Evolutionary conservation across 1,140 invertebrate species (phyloP).

Genomic region (Mamestra configurata): DNA sequence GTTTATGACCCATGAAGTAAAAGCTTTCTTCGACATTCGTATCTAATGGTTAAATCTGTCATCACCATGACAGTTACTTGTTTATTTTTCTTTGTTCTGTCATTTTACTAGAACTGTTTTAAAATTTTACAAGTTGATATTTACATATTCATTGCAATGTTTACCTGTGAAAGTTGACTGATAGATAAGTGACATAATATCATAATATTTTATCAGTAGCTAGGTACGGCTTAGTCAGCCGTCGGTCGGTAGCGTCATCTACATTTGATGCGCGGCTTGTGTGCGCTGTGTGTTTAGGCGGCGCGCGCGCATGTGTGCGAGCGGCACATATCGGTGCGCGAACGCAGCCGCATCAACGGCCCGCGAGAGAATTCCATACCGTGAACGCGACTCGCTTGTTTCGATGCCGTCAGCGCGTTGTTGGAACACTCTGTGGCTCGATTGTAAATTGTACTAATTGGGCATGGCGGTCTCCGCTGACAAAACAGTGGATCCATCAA

Average conservation of each 20-base stretch:
- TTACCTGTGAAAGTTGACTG: conserved; percentile 60
- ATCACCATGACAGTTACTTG: not conserved
- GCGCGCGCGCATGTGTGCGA: conserved; percentile 69
- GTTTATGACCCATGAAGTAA: not conserved
- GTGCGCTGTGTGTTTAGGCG: conserved; percentile 56
- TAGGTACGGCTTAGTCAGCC: conserved; percentile 61
- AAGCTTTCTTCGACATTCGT: not conserved
- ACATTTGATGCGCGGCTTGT: conserved; percentile 66
- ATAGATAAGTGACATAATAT: conserved; percentile 66
- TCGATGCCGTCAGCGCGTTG: conserved; percentile 83
- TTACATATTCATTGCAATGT: not conserved
- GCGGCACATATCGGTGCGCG: conserved; percentile 76
- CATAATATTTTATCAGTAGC: conserved; percentile 61
- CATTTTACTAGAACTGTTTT: not conserved
- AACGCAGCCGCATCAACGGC: conserved; percentile 79
- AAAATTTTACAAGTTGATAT: not conserved
- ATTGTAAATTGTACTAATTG: conserved; percentile 87
- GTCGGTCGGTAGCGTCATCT: conserved; percentile 68
- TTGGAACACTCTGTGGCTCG: conserved; percentile 76
- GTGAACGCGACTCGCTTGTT: conserved; percentile 84
- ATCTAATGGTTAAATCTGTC: not conserved
- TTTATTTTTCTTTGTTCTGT: not conserved
- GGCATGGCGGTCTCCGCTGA: conserved; percentile 79
- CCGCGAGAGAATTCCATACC: conserved; percentile 78
- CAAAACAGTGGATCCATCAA: conserved; percentile 79